These are phyloP conservation scores for Ladona fulva DNA, from an alignment of 1,140 invertebrate species.

Conservation along the genomic window DNA sequence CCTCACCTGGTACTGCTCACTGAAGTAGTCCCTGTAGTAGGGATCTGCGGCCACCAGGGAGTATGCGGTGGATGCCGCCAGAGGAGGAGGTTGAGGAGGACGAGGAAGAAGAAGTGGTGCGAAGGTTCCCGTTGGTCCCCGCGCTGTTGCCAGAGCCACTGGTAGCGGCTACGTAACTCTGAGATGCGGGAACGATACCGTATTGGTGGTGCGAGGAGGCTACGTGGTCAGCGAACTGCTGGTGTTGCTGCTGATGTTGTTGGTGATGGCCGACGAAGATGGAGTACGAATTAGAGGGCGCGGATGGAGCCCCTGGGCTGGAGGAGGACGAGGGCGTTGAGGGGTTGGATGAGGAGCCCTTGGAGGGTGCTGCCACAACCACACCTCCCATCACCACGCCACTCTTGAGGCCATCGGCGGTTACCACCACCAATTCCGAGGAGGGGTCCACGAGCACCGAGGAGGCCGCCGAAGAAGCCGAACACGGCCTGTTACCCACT, in stretches of 20 bases:
- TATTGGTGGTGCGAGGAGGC: constrained; percentile 40
- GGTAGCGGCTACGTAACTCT: constrained; percentile 36
- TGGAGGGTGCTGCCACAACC: constrained; percentile 17
- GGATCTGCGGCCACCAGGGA: constrained; percentile 32
- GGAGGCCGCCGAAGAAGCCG: constrained; percentile 39
- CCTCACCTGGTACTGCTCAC: constrained; percentile 38
- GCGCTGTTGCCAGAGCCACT: background rate
- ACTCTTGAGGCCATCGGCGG: constrained; percentile 40
- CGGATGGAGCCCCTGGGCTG: constrained; percentile 27
- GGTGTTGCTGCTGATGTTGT: constrained; percentile 34
- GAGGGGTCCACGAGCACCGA: constrained; percentile 35
- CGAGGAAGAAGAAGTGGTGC: constrained; percentile 30
- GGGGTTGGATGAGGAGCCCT: constrained; percentile 21
- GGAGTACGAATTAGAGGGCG: constrained; percentile 28
- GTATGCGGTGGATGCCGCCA: constrained; percentile 31
- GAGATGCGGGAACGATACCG: constrained; percentile 33
- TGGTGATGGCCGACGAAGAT: constrained; percentile 17
- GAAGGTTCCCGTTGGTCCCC: constrained; percentile 15
- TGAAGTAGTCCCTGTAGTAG: constrained; percentile 44
- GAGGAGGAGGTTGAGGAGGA: constrained; percentile 28
- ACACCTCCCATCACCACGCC: background rate
- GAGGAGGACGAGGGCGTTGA: constrained; percentile 26
- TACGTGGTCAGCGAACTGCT: constrained; percentile 39
- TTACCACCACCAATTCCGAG: constrained; percentile 42
- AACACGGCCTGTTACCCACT: constrained; percentile 38